Base-by-base conservation (phyloP, 2,113 vertebrate genomes). In the Speoplatyrhinus poulsoni region DNA sequence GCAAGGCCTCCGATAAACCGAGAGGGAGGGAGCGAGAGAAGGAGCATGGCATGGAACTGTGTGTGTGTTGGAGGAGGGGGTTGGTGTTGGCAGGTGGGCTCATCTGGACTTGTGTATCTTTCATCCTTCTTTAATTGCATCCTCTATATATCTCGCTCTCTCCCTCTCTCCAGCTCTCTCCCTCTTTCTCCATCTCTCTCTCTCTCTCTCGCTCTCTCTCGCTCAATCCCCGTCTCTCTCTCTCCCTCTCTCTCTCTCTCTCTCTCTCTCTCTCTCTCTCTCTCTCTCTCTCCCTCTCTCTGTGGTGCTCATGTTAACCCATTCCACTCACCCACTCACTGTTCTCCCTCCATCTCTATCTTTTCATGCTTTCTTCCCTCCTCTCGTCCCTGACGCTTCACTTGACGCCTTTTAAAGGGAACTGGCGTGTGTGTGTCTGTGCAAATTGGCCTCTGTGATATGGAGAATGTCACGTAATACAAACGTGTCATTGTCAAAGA, bases 1-100 rank as follows among this genome's bases (percentile, higher is more conserved):
- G 82, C 72, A 67, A 69, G 72, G 72, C 76, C 77, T 83, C 82
- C 83, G 82, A 91, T 85, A 84, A 85, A 76, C 83, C 86, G 59
- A 73, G 67, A 65, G 75, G 62, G 48, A 60, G 59, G 69, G 48
- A 53, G 59, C 36, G 19, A 62, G 12, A 15, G 26, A n/a, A 9
- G 53, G 58, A 1, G 62, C 32, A 47, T 50, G 19, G 69, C 70
- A 69, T 60, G 70, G 61, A 76, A 41, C 36, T 41, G 36, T 41
- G 36, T 41, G 36, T 41, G 36, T 41, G 36, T 41, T 41, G 36
- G 36, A 41, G 7, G 15, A 68, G 67, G 72, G 60, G 53, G 68
- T 75, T 76, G 80, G 75, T 85, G 81, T 73, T 80, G 71, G 62
- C 75, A 82, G 64, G 69, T 77, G 65, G 65, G 79, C 81, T 85